phyloP scores from a whole-genome alignment of 2,888 invertebrate species.

The Seira sanloemensis region DNA sequence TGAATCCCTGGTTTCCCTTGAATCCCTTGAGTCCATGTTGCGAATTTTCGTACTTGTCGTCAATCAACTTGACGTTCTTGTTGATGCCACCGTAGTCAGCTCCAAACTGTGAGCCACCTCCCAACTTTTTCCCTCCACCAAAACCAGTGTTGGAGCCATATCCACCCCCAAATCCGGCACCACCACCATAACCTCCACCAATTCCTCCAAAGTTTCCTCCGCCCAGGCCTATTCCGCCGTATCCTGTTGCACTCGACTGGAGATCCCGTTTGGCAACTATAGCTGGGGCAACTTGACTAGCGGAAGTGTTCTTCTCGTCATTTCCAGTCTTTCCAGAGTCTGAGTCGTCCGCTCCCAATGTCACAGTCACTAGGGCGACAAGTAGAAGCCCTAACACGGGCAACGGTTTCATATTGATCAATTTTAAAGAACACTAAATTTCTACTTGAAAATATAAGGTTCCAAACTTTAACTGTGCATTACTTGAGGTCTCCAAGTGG shows the following conservation, averaged over 20 bases:
- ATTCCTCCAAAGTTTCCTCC: slow-evolving; percentile 61
- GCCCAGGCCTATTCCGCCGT: slow-evolving; percentile 43
- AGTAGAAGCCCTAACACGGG: slow-evolving; percentile 30
- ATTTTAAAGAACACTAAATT: too few relatives aligned
- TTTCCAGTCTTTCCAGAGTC: neutral
- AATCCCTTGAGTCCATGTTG: slow-evolving; percentile 58
- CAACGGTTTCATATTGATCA: slow-evolving; percentile 10
- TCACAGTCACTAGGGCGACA: too few relatives aligned
- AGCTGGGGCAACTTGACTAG: slow-evolving; percentile 16
- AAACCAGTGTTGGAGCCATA: slow-evolving; percentile 37
- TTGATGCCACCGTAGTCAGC: slow-evolving; percentile 65
- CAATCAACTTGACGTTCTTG: slow-evolving; percentile 62
- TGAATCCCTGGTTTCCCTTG: slow-evolving; percentile 64
- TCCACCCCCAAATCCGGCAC: slow-evolving; percentile 39
- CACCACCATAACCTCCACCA: slow-evolving; percentile 37
- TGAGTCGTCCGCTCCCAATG: too few relatives aligned
- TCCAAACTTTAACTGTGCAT: slow-evolving; percentile 8
- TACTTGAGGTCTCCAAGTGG: slow-evolving; percentile 11
- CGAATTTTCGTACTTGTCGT: slow-evolving; percentile 53
- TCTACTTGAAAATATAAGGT: too few relatives aligned
- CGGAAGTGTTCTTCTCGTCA: slow-evolving; percentile 12
- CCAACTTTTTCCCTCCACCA: slow-evolving; percentile 63
- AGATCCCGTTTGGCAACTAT: slow-evolving; percentile 63
- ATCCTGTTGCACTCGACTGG: slow-evolving; percentile 61
- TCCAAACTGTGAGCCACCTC: slow-evolving; percentile 54